phyloP scores from a whole-genome alignment of 2,113 vertebrate genomes.

The Hiodon tergisus region DNA sequence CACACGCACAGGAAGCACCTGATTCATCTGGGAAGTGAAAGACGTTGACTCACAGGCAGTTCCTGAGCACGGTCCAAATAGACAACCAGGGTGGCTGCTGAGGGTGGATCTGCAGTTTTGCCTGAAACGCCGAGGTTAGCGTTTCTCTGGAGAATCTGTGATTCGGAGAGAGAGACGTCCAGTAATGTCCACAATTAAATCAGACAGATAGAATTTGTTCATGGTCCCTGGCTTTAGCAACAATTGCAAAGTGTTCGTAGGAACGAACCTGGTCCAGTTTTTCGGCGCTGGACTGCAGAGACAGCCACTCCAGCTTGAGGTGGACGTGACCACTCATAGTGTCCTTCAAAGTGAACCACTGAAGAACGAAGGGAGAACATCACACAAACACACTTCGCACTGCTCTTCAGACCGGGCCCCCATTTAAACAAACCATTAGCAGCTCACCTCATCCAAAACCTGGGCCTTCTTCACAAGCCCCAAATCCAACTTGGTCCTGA shows the following conservation, averaged over 20 bases:
- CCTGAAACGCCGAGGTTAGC: constrained; percentile 48
- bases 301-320: constrained; percentile 80
- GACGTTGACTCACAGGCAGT: constrained; percentile 70
- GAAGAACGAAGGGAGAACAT: constrained; percentile 1
- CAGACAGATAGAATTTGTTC: not conserved
- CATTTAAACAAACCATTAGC: not conserved
- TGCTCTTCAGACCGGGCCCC: not conserved
- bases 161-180: not conserved
- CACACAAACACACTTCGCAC: constrained; percentile 7
- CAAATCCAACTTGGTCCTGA: constrained; percentile 80
- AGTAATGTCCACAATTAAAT: not conserved
- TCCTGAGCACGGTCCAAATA: constrained; percentile 86
- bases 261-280: constrained; percentile 70
- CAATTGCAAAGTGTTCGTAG: not conserved
- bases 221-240: not conserved
- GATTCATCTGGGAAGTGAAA: constrained; percentile 3
- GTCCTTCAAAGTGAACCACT: constrained; percentile 83
- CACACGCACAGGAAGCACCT: constrained; percentile 44
- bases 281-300: constrained; percentile 60
- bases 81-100: constrained; percentile 78
- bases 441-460: constrained; percentile 75
- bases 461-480: constrained; percentile 75
- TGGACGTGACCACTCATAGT: constrained; percentile 70
- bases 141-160: constrained; percentile 74
- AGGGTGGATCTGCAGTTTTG: constrained; percentile 69